phyloP scores from a whole-genome alignment of 2,888 invertebrate genomes.

The Exephanes ischioxanthus region DNA sequence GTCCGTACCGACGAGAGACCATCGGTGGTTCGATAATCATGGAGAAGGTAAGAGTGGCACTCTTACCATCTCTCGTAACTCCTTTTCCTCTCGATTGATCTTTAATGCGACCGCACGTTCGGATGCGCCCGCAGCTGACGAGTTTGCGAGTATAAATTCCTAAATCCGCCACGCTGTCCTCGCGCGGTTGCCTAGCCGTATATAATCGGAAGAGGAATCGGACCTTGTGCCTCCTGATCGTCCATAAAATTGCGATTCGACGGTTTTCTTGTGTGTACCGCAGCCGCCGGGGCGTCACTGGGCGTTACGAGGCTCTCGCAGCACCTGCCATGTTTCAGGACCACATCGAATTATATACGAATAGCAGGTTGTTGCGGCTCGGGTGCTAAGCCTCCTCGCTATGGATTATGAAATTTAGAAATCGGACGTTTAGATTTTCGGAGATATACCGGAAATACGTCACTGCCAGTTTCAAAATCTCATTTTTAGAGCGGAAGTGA shows the following conservation, averaged over 20 bases:
- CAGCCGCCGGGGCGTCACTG: conserved; percentile 67
- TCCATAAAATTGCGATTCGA: conserved; percentile 83
- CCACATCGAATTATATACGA: conserved; percentile 66
- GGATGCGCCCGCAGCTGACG: background rate
- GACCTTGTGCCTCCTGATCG: conserved; percentile 76
- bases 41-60: background rate
- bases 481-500: too few species aligned
- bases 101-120: background rate
- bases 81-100: background rate
- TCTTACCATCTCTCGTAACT: background rate
- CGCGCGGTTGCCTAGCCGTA: background rate
- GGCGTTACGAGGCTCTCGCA: conserved; percentile 49
- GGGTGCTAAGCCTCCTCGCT: background rate
- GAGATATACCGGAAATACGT: background rate
- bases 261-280: conserved; percentile 74
- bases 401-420: background rate
- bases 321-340: conserved; percentile 79
- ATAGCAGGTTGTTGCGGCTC: background rate
- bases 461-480: background rate
- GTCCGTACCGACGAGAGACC: background rate
- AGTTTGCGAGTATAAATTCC: conserved; percentile 14
- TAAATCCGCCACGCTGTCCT: conserved; percentile 12
- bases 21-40: background rate
- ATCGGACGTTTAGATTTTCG: background rate
- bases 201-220: conserved; percentile 61